Percentiles rank a stretch among this genome's conserved stretches.
phyloP scores from a whole-genome alignment of 2,797 vertebrate genomes.

The Onychomys arenicola region DNA sequence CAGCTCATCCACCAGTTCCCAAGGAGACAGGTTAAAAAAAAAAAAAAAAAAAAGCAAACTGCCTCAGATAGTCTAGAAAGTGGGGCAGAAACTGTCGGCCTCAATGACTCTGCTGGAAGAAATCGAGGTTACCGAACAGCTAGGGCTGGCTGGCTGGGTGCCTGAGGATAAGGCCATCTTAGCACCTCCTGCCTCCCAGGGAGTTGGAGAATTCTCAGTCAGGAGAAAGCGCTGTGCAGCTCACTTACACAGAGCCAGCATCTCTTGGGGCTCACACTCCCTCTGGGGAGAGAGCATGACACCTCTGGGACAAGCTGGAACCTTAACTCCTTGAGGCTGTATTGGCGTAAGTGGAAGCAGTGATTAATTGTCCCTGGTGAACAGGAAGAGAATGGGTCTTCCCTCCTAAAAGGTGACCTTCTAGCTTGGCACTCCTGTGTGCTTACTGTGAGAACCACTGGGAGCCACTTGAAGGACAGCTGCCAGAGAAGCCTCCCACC shows the following conservation, averaged over 20 bases:
- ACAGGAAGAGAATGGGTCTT: background rate
- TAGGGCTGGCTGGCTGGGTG: background rate
- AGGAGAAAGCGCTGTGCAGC: background rate
- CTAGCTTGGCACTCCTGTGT: background rate
- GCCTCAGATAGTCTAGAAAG: slow-evolving; percentile 28
- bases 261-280: background rate
- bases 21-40: background rate
- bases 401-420: slow-evolving; percentile 48
- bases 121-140: slow-evolving; percentile 55
- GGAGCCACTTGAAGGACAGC: background rate
- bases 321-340: slow-evolving; percentile 37
- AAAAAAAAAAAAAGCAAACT: no score
- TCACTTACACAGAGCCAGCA: background rate
- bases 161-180: background rate
- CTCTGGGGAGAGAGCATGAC: background rate
- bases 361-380: background rate
- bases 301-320: background rate
- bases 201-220: background rate
- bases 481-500: background rate
- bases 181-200: background rate
- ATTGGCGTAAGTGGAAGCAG: background rate
- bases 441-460: background rate
- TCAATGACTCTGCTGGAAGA: background rate
- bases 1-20: background rate
- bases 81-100: background rate